Base-by-base conservation (phyloP, 2,888 invertebrate genomes). In the Nyleta sp. region DNA sequence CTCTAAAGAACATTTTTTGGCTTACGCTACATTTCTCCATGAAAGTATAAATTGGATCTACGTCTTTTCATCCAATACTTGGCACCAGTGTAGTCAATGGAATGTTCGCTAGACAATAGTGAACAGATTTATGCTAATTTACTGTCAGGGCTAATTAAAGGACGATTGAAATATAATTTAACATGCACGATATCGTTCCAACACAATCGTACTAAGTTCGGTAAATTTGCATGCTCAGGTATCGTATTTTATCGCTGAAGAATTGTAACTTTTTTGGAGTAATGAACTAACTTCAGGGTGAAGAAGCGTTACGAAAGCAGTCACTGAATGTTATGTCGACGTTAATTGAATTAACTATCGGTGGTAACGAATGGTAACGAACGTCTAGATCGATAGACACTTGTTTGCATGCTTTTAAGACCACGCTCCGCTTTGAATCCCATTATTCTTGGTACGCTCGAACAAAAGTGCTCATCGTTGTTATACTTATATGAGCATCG, bases 261-360 rank as follows among this genome's bases (percentile, higher is more conserved):
- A 48, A 4, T 1, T 48, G 24, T 3, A 50, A 8, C 18, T 13
- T 57, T 57, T 42, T 38, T n/a, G 28, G 15, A 15, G 57, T 31
- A 57, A 57, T 22, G 28, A 42, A 42, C 57, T 11, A 15, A 17
- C n/a, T n/a, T n/a, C n/a, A 17, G 42, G 13, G 24, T 17, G 28
- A 55, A 24, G 42, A 42, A 57, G 28, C 40, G 18, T 38, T 55
- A 8, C 55, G 50, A 50, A 55, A 11, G 2, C 38, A 8, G 15
- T 33, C 64, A 13, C 28, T 52, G 20, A 20, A 42, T 52, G 52
- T 65, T 52, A 65, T 24, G 52, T 38, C 28, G 64, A 42, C 64
- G 42, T 65, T 65, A 65, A 65, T 52, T 65, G 42, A 52, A 65
- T 42, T 42, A 52, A 65, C 31, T 48, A 65, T 65, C 42, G 42